Percentiles rank a stretch among this genome's conserved stretches.
Evolutionary conservation across 2,797 vertebrate genomes (phyloP).

Genomic region (Saguinus oedipus): DNA sequence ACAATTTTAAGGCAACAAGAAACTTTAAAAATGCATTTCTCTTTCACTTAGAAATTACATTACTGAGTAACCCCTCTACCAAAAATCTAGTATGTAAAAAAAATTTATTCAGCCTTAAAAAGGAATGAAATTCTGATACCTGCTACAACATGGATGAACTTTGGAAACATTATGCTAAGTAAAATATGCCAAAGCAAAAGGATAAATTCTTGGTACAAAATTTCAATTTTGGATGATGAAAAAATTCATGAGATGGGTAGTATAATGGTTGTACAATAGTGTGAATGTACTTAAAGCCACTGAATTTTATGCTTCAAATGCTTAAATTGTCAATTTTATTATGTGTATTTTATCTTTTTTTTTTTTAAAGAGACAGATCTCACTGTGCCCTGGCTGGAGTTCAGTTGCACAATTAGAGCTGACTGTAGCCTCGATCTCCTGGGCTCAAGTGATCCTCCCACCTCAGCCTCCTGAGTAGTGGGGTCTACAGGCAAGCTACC

Average conservation of each 20-base stretch:
- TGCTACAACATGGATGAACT: neutral
- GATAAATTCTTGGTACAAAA: neutral
- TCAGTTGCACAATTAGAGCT: too few species aligned
- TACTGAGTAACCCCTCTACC: neutral
- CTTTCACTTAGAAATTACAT: neutral
- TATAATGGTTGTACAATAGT: neutral
- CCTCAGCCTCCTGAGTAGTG: too few species aligned
- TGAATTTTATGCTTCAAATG: neutral
- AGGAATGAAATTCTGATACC: neutral
- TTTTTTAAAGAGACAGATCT: too few species aligned
- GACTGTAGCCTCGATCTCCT: too few species aligned
- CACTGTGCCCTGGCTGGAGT: too few species aligned
- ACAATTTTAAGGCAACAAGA: neutral
- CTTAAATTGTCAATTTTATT: neutral
- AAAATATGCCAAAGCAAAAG: neutral
- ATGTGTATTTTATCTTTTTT: neutral
- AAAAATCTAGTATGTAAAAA: neutral
- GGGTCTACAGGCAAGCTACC: too few species aligned
- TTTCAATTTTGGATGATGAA: neutral
- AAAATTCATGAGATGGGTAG: neutral
- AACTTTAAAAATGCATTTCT: neutral
- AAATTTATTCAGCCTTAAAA: neutral
- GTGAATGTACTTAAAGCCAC: neutral
- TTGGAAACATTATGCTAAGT: neutral
- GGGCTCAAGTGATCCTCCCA: too few species aligned